phyloP scores from a whole-genome alignment of 2,113 vertebrate species.

The Cettia cetti region DNA sequence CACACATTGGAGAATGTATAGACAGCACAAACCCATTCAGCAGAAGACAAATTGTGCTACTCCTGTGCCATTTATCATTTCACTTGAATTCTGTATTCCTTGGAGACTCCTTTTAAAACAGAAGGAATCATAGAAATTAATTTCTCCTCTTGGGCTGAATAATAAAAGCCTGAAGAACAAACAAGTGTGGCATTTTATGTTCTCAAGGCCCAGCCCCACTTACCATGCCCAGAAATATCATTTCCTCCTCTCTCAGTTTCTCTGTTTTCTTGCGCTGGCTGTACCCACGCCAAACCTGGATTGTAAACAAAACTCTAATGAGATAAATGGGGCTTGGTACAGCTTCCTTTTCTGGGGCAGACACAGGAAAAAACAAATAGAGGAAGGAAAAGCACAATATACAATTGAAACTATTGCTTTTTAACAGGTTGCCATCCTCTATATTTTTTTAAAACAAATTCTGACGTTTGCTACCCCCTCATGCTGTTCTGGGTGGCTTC shows the following conservation, averaged over 20 bases:
- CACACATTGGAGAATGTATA: background rate
- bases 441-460: background rate
- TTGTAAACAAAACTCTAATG: constrained; percentile 44
- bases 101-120: background rate
- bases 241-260: constrained; percentile 76
- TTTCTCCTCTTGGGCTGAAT: background rate
- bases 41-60: background rate
- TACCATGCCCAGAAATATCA: constrained; percentile 87
- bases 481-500: background rate
- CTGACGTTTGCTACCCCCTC: background rate
- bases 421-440: background rate
- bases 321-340: constrained; percentile 55
- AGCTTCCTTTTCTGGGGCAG: constrained; percentile 31
- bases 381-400: constrained; percentile 39
- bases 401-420: constrained; percentile 14
- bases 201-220: constrained; percentile 27
- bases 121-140: background rate
- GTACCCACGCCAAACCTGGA: constrained; percentile 81
- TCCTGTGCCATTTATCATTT: constrained; percentile 9
- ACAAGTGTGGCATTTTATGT: background rate
- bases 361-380: constrained; percentile 54
- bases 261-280: constrained; percentile 68
- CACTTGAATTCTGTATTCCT: background rate
- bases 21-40: background rate
- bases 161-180: background rate